Base-by-base conservation (phyloP, 2,888 invertebrate genomes). In the Phyllotreta cruciferae region DNA sequence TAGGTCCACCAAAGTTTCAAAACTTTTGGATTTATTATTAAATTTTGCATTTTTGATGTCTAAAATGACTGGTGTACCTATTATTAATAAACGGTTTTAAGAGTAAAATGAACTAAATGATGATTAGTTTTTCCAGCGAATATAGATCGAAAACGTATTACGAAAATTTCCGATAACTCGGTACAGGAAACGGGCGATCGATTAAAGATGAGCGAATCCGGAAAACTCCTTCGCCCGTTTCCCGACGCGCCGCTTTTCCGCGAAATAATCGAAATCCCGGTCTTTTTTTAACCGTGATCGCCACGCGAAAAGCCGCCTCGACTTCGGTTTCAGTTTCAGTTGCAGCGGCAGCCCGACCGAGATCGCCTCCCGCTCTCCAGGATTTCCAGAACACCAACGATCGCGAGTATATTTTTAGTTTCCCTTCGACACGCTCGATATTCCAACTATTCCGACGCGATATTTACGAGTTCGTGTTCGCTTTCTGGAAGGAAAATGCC, bases 231-330 rank as follows among this genome's bases (percentile, higher is more conserved):
- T 52, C 52, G 38, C 52, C 52, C 56, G 37, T 14, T 60, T 50
- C 41, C 50, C 34, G 47, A 11, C 62, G 62, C 41, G 41, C 41
- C 57, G 47, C 41, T 57, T 49, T 58, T 62, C 62, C 24, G 62
- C 52, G 56, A 56, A 62, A 62, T 52, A 62, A 62, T 62, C 62
- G 62, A 62, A 62, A 11, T 14, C 37, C 9, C 56, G 36, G 52
- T 60, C 65, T 67, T 67, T 67, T 67, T 67, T 65, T 67, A 67
- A 65, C 58, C 63, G 57, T 63, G 63, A 62, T 47, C 58, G 67
- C 24, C 24, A 37, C 45, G 49, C 53, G 58, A 62, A 64, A 66
- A 60, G 50, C 38, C 49, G 52, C 66, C 60, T 58, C 63, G 63
- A 66, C 57, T 50, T 52, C 52, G 56, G 38, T 63, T 66, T 57